Base-by-base conservation (phyloP, 2,888 invertebrate genomes). In the Aphodius sticticus region DNA sequence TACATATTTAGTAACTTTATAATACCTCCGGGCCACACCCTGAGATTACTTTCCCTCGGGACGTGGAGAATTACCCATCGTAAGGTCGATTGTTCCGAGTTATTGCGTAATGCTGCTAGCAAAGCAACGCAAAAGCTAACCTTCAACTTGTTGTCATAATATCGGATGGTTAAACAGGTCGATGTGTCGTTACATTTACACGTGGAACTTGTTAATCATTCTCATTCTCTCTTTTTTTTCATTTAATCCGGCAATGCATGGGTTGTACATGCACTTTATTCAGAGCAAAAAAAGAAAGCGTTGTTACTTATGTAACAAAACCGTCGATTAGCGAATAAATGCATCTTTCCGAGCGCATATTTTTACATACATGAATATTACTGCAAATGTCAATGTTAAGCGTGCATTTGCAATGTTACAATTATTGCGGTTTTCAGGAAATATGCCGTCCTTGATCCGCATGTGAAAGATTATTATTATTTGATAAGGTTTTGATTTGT, bases 91-190 rank as follows among this genome's bases (percentile, higher is more conserved):
- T 72, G 77, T 79, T 74, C 76, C 74, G 77, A 77, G 76, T 74
- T 37, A 77, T 79, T 79, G 76, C 77, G 79, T 79, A 79, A 79
- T 69, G 72, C 37, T 38, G 69, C 71, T 77, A 53, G 53, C 77
- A 78, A 79, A 78, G 76, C 80, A 69, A 70, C 69, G 76, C 70
- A 80, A 77, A 78, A 80, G 78, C 78, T 80, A 80, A 80, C 80
- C 80, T 80, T 80, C 80, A 80, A 80, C 80, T 80, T 78, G 80
- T 78, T 78, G 80, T 78, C 80, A 78, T 79, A 53, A 53, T 53
- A 79, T 79, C 53, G 78, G 78, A 78, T 78, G 78, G 71, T 69
- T 76, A 80, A 80, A 80, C 80, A 78, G 80, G 80, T 80, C 80
- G 80, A 80, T 80, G 74, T 71, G 78, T 76, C 78, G 76, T 53